phyloP scores from a whole-genome alignment of 1,140 invertebrate species.

The Cherax quadricarinatus region DNA sequence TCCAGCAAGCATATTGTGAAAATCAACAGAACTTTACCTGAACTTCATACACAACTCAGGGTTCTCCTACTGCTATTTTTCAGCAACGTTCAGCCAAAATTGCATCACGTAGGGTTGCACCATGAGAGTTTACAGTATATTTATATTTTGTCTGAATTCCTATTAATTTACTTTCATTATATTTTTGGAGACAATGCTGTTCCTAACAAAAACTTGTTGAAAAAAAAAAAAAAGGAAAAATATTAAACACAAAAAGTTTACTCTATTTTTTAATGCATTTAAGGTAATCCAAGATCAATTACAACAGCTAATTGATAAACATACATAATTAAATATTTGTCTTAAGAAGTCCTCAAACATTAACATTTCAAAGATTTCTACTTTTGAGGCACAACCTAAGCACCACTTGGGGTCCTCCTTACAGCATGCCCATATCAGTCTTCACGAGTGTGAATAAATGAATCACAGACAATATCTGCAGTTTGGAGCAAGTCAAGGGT shows the following conservation, averaged over 20 bases:
- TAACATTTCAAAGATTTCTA: background rate
- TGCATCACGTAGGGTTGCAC: too few relatives aligned
- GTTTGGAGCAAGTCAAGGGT: background rate
- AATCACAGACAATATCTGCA: background rate
- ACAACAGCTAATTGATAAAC: background rate
- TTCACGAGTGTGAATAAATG: background rate
- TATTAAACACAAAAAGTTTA: background rate
- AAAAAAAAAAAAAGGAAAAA: background rate
- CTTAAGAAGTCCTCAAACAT: background rate
- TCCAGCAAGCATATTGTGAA: too few relatives aligned
- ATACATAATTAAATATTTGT: background rate
- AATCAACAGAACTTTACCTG: too few relatives aligned
- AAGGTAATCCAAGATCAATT: background rate
- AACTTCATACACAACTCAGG: too few relatives aligned
- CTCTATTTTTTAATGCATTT: background rate
- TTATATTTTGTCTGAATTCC: background rate
- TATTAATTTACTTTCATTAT: background rate
- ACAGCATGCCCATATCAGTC: background rate
- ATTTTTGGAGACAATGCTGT: background rate
- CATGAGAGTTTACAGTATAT: background rate
- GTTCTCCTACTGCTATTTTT: too few relatives aligned
- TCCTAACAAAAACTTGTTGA: background rate
- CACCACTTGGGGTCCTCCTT: background rate
- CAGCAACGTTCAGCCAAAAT: too few relatives aligned
- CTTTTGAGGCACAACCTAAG: constrained; percentile 14